Conservation (phyloP, 2,113 vertebrate genomes). For the Malurus alboscapulatus region DNA sequence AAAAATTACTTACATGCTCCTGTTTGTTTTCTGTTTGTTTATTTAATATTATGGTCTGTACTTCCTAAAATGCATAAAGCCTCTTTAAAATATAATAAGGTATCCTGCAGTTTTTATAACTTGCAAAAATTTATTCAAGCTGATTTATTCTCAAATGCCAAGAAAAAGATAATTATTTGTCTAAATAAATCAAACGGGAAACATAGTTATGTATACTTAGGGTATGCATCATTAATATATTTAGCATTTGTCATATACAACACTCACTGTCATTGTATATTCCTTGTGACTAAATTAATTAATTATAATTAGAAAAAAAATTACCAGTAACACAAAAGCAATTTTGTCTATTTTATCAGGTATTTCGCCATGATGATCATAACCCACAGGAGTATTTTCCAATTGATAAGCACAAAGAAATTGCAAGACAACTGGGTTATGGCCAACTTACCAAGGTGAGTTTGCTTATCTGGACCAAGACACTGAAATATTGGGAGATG, state of each 20-base stretch:
- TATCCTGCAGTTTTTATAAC: background rate
- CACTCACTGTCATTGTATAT: background rate
- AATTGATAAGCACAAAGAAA: conserved; percentile 77
- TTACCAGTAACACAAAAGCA: background rate
- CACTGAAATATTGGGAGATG: background rate
- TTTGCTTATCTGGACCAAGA: background rate
- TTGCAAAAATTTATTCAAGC: background rate
- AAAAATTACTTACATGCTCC: background rate
- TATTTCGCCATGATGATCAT: conserved; percentile 85
- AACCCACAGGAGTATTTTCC: conserved; percentile 84
- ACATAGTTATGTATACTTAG: background rate
- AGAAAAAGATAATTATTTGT: background rate
- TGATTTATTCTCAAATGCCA: background rate
- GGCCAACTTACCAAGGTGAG: conserved; percentile 85
- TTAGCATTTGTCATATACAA: background rate
- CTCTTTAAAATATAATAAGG: background rate
- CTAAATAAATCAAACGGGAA: background rate
- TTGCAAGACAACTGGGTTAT: conserved; percentile 82
- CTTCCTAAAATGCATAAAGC: background rate
- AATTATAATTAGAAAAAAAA: background rate
- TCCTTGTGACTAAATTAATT: background rate
- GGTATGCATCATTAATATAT: background rate
- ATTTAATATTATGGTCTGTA: background rate
- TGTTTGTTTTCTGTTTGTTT: background rate
- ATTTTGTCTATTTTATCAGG: conserved; percentile 62